Conservation (phyloP, 2,888 invertebrate species). For the Colletes collaris region DNA sequence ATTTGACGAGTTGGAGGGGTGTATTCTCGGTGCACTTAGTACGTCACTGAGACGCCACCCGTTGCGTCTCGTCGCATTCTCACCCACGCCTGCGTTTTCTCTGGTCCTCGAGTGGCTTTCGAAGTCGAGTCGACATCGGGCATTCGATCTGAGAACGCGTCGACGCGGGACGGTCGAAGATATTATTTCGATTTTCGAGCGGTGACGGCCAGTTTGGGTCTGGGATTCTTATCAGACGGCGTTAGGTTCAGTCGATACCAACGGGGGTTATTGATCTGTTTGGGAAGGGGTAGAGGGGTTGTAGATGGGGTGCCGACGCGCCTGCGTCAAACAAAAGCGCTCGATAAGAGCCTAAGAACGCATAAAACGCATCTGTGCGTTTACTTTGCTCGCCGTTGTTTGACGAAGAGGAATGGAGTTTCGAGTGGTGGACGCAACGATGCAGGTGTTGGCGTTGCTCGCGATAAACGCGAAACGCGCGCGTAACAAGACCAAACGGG, state of each 20-base stretch:
- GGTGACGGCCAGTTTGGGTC: conserved; percentile 7
- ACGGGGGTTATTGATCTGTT: conserved; percentile 70
- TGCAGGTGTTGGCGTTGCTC: background rate
- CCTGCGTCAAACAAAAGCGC: conserved; percentile 67
- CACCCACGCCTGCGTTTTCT: conserved; percentile 53
- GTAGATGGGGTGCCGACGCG: conserved; percentile 61
- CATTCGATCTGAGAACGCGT: conserved; percentile 23
- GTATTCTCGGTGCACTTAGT: conserved; percentile 14
- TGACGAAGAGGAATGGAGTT: background rate
- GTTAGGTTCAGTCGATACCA: conserved; percentile 49
- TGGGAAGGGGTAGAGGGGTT: conserved; percentile 54
- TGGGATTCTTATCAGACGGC: conserved; percentile 22
- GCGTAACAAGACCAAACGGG: no score
- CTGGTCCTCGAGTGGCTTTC: conserved; percentile 38
- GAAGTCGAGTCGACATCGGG: conserved; percentile 40
- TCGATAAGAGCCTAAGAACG: conserved; percentile 60
- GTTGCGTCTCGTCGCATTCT: conserved; percentile 40
- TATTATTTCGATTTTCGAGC: conserved; percentile 15
- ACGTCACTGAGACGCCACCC: conserved; percentile 53
- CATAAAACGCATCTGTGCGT: conserved; percentile 45
- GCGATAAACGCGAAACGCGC: no score
- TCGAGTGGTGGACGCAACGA: background rate
- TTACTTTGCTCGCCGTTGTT: conserved; percentile 3
- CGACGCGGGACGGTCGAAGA: background rate
- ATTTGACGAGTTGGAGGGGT: no score